A percentile compares a stretch with the other conserved stretches of the same genome.
phyloP scores from a whole-genome alignment of 2,888 invertebrate species.

The Trachelus stipa region DNA sequence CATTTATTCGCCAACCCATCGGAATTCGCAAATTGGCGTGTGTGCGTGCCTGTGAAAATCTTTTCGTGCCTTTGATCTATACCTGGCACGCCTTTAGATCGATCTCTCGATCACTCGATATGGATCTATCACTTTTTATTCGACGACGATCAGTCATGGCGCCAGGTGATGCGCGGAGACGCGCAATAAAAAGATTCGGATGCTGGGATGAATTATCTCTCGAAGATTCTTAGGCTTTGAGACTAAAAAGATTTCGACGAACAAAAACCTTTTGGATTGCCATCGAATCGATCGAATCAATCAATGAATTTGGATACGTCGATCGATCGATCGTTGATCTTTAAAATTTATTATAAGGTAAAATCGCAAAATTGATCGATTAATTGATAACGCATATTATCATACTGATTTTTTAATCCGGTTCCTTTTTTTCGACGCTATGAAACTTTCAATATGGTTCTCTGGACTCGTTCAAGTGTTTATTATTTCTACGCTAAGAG shows the following conservation, averaged over 20 bases:
- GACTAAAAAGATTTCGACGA: not conserved
- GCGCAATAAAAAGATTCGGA: not conserved
- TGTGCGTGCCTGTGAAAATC: not conserved
- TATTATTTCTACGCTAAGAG: not conserved
- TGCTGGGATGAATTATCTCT: not conserved
- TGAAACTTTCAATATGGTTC: not conserved
- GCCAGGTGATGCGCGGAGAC: not conserved
- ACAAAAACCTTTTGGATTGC: not conserved
- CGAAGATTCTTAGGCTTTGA: not conserved
- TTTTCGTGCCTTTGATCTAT: not conserved
- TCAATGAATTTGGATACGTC: not conserved
- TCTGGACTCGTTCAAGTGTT: not conserved
- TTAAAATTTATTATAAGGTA: too few species aligned
- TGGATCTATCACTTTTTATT: not conserved
- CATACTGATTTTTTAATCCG: too few species aligned
- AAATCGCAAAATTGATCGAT: too few species aligned
- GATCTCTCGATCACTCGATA: not conserved
- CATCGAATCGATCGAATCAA: not conserved
- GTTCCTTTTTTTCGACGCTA: not conserved
- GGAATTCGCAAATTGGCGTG: not conserved
- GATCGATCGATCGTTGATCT: not conserved
- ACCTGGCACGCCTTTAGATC: not conserved
- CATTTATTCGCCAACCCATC: not conserved
- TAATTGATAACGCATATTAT: too few species aligned
- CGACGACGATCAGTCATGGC: not conserved